Evolutionary conservation across 53 echinoderm and acorn worm genomes (phyloP).

Genomic region (Apostichopus leukothele): DNA sequence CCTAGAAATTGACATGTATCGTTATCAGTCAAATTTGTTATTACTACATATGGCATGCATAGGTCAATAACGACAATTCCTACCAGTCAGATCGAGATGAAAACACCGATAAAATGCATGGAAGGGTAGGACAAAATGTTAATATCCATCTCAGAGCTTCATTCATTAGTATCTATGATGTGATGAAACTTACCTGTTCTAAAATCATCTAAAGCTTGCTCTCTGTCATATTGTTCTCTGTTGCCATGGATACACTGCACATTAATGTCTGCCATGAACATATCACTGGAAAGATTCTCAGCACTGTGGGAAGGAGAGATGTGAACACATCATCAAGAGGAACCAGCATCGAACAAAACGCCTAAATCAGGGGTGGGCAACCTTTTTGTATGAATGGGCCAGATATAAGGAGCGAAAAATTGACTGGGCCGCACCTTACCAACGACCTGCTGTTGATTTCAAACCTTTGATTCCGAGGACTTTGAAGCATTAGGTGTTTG

Average conservation of each 20-base stretch:
- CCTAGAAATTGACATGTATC: too few relatives aligned
- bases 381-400: too few relatives aligned
- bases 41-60: background rate
- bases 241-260: constrained; percentile 94
- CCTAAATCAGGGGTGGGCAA: too few relatives aligned
- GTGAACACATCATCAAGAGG: too few relatives aligned
- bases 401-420: too few relatives aligned
- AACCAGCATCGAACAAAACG: too few relatives aligned
- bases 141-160: background rate
- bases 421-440: too few relatives aligned
- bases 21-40: background rate
- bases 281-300: constrained; percentile 76
- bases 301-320: constrained; percentile 58
- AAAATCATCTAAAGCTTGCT: constrained; percentile 86
- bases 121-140: too few relatives aligned
- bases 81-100: background rate
- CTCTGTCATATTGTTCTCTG: constrained; percentile 89
- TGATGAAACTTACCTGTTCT: constrained; percentile 58
- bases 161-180: background rate
- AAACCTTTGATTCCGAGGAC: too few relatives aligned
- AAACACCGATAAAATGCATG: too few relatives aligned
- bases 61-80: background rate
- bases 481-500: too few relatives aligned
- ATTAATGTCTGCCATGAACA: constrained; percentile 58
- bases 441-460: too few relatives aligned